phyloP scores from a whole-genome alignment of 2,888 invertebrate genomes.

The Zele albiditarsus region DNA sequence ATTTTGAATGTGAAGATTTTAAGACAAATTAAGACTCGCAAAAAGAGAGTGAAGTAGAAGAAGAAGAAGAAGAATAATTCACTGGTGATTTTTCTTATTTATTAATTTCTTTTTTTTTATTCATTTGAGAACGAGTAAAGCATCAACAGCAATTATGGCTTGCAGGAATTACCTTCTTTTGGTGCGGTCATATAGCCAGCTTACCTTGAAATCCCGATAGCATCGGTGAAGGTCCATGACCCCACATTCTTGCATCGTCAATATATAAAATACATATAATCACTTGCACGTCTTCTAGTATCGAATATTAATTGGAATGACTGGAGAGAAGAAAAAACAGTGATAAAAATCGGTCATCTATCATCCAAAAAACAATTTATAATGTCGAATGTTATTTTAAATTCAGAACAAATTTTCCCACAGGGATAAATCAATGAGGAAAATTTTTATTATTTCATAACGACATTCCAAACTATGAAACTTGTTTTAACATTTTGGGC shows the following conservation, averaged over 20 bases:
- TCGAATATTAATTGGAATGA: constrained; percentile 20
- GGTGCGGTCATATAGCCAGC: constrained; percentile 51
- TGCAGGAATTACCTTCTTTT: constrained; percentile 32
- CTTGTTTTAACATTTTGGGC: no score
- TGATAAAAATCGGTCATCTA: no score
- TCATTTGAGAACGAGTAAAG: background rate
- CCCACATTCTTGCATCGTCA: constrained; percentile 59
- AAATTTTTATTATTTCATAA: no score
- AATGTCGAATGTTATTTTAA: no score
- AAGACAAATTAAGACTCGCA: no score
- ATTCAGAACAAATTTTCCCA: no score
- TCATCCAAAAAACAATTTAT: no score
- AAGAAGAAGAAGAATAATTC: background rate
- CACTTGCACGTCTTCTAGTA: constrained; percentile 35
- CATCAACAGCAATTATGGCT: constrained; percentile 9
- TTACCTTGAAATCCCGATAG: constrained; percentile 64
- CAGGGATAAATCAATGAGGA: no score
- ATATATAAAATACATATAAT: constrained; percentile 11
- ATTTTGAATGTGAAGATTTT: no score
- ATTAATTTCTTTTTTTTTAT: background rate
- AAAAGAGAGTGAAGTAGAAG: background rate
- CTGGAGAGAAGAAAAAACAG: background rate
- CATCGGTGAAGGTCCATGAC: constrained; percentile 62
- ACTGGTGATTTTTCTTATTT: background rate
- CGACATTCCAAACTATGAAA: no score